Evolutionary conservation across 2,797 vertebrate species (phyloP).

Genomic region (Pseudocheirus occidentalis): DNA sequence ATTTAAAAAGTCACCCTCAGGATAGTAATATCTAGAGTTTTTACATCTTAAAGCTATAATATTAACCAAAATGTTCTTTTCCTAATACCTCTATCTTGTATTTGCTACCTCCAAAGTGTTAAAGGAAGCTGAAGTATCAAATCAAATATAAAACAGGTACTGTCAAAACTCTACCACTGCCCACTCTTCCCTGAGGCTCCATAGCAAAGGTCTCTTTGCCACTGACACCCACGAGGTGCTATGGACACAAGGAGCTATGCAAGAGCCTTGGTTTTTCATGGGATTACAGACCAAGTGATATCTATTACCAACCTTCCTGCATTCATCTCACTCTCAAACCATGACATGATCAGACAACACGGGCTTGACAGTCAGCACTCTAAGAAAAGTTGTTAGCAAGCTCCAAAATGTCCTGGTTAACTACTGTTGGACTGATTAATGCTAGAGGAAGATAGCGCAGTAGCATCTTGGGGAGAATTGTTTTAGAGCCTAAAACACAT

Average conservation of each 20-base stretch:
- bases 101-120: constrained; percentile 21
- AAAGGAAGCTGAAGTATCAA: constrained; percentile 11
- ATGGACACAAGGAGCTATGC: neutral
- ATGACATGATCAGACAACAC: neutral
- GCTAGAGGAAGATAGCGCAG: neutral
- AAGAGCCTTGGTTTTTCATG: neutral
- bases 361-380: neutral
- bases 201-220: neutral
- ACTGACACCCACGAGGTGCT: neutral
- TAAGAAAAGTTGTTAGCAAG: neutral
- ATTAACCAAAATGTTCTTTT: neutral
- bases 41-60: constrained; percentile 26
- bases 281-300: neutral
- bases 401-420: neutral
- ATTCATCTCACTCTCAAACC: neutral
- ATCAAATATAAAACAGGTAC: neutral
- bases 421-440: neutral
- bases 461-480: neutral
- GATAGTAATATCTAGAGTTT: neutral
- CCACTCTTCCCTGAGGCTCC: neutral
- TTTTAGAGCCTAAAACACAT: neutral
- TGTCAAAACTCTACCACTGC: neutral
- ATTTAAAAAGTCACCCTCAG: neutral
- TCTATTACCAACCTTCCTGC: neutral
- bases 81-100: no score